phyloP scores from a whole-genome alignment of 1,140 invertebrate genomes.

The Ptiloglossa arizonensis region DNA sequence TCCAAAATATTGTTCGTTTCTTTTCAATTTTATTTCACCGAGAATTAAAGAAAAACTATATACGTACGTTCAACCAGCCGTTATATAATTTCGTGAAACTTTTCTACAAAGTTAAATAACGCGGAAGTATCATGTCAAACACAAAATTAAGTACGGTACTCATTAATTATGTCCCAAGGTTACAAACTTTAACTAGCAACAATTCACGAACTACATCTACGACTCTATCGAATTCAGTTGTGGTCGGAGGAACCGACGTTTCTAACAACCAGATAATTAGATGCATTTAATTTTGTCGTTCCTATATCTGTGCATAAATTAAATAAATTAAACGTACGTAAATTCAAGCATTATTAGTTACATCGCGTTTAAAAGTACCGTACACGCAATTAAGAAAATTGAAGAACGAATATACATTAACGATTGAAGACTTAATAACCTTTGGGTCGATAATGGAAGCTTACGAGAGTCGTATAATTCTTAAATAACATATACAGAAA shows the following conservation, averaged over 20 bases:
- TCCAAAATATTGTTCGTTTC: no score
- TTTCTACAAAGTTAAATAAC: neutral
- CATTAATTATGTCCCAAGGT: conserved; percentile 6
- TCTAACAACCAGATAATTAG: neutral
- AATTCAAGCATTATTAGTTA: neutral
- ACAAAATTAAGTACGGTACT: neutral
- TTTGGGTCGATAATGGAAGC: no score
- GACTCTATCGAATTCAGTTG: no score
- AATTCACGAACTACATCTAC: neutral
- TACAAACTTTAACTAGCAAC: neutral
- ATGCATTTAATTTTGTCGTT: no score
- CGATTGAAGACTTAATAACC: neutral
- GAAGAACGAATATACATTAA: neutral
- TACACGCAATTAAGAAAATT: no score
- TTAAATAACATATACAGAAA: no score
- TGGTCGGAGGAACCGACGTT: neutral
- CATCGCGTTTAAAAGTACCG: no score
- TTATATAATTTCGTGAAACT: neutral
- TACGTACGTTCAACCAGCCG: no score
- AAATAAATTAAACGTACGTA: neutral
- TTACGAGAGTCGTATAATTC: no score
- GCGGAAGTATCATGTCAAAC: neutral
- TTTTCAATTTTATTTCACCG: no score
- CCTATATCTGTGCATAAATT: neutral
- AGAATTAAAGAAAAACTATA: no score